Evolutionary conservation across 2,113 vertebrate genomes (phyloP).

Genomic region (Phylloscopus trochiloides): DNA sequence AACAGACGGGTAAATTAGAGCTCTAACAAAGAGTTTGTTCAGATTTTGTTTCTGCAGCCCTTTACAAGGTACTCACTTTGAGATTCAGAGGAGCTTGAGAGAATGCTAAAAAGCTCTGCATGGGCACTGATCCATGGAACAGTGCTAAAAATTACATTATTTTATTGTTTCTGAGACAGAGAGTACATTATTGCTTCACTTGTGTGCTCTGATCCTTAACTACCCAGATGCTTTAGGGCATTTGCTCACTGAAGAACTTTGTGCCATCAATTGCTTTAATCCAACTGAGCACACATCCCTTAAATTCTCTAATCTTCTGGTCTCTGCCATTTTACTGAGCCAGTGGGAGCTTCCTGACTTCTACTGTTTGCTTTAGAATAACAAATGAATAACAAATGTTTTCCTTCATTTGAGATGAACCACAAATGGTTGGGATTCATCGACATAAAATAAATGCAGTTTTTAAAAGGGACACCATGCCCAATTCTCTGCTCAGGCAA

Average conservation of each 20-base stretch:
- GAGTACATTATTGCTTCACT: background rate
- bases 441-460: background rate
- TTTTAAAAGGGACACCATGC: background rate
- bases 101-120: background rate
- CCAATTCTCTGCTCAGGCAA: background rate
- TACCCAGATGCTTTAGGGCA: background rate
- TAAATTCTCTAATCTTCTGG: background rate
- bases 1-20: background rate
- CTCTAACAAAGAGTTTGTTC: background rate
- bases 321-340: background rate
- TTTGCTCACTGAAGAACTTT: background rate
- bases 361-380: background rate
- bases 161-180: background rate
- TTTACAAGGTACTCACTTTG: background rate
- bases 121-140: background rate
- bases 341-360: background rate
- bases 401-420: background rate
- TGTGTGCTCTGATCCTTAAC: background rate
- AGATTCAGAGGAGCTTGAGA: background rate
- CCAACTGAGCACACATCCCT: background rate
- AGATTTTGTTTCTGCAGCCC: background rate
- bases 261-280: background rate
- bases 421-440: background rate
- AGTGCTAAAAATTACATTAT: background rate
- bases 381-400: slow-evolving; percentile 34